phyloP scores from a whole-genome alignment of 1,140 invertebrate species.

The Conus betulinus region DNA sequence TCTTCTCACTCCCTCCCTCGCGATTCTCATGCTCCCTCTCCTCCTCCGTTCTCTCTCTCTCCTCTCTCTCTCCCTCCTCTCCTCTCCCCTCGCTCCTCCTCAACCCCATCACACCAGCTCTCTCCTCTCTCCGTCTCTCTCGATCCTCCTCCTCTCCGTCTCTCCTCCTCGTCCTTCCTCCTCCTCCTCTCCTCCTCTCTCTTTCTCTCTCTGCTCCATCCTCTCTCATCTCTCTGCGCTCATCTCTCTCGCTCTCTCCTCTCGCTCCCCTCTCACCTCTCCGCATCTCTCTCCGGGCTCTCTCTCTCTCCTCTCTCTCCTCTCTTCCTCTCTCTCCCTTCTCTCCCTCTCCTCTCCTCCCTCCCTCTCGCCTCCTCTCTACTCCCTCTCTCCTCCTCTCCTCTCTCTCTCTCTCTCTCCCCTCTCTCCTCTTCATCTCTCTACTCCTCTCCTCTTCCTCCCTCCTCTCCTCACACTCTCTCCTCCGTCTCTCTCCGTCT shows the following conservation, averaged over 20 bases:
- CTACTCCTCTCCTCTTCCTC: neutral
- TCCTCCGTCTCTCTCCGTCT: neutral
- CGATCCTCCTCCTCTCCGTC: neutral
- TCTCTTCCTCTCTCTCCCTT: no score
- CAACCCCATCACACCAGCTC: no score
- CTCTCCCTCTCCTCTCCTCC: no score
- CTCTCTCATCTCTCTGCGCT: constrained; percentile 11
- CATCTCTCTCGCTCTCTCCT: neutral
- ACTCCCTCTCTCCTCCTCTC: neutral
- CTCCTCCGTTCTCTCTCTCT: no score
- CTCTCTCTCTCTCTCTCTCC: neutral
- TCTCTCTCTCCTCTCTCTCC: no score
- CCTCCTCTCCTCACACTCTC: neutral
- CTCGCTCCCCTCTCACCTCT: neutral
- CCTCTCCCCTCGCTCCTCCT: neutral
- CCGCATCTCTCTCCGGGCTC: neutral
- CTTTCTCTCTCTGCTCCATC: neutral
- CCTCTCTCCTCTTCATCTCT: neutral
- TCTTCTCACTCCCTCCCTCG: no score
- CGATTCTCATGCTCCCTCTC: no score
- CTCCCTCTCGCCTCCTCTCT: no score
- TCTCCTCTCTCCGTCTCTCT: constrained; percentile 1
- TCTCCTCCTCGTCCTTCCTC: neutral
- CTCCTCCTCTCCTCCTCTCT: neutral
- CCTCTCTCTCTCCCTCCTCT: neutral